These are phyloP conservation scores for Scaptomyza montana DNA, from an alignment of 1,140 invertebrate species.

Conservation along the genomic window DNA sequence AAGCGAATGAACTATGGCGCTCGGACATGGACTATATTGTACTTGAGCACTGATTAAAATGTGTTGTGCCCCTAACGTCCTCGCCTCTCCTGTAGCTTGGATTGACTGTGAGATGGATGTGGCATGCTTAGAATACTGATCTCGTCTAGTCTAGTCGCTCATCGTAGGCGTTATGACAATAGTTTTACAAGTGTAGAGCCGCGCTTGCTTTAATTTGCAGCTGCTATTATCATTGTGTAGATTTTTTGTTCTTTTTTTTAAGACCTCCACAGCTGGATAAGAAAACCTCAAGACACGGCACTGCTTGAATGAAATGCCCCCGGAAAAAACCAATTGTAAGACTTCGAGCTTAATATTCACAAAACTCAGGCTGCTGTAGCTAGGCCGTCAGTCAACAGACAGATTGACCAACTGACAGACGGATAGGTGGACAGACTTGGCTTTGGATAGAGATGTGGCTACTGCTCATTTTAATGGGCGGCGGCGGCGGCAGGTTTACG, in stretches of 20 bases:
- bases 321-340: slow-evolving; percentile 81
- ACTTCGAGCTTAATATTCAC: slow-evolving; percentile 68
- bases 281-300: slow-evolving; percentile 64
- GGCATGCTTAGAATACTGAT: slow-evolving; percentile 23
- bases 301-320: slow-evolving; percentile 76
- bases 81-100: slow-evolving; percentile 3
- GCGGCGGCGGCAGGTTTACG: slow-evolving; percentile 46
- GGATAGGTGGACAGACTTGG: slow-evolving; percentile 36
- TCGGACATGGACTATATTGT: slow-evolving; percentile 52
- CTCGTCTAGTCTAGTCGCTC: slow-evolving; percentile 36
- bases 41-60: slow-evolving; percentile 81
- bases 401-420: slow-evolving; percentile 23
- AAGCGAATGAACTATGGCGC: slow-evolving; percentile 53
- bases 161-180: slow-evolving; percentile 77
- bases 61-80: slow-evolving; percentile 36
- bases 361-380: slow-evolving; percentile 44
- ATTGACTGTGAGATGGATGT: slow-evolving; percentile 27
- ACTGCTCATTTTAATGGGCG: slow-evolving; percentile 62
- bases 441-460: neutral
- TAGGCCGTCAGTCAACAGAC: neutral
- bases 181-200: slow-evolving; percentile 69
- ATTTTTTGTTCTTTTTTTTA: neutral
- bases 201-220: slow-evolving; percentile 72
- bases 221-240: slow-evolving; percentile 59
- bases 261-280: slow-evolving; percentile 18